Evolutionary conservation across 1,140 invertebrate genomes (phyloP).

Genomic region (Brachionus paranguensis): DNA sequence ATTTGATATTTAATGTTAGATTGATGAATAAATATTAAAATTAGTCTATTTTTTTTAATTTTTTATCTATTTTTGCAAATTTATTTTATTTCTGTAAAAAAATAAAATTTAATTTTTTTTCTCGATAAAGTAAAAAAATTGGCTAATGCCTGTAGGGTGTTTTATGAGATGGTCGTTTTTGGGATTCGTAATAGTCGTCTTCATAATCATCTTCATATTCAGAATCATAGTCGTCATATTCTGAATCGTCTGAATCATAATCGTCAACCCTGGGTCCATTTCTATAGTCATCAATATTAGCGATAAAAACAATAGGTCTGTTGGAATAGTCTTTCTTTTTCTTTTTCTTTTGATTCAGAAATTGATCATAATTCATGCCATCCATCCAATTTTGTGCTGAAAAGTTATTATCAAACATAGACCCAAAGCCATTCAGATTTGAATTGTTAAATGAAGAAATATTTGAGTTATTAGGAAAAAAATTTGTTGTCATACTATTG

Average conservation of each 20-base stretch:
- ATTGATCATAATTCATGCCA: neutral
- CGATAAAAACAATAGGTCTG: neutral
- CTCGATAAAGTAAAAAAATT: no score
- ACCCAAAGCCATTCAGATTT: neutral
- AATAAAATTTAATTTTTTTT: no score
- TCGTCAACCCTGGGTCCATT: neutral
- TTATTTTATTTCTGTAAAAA: no score
- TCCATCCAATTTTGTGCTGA: neutral
- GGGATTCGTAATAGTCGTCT: neutral
- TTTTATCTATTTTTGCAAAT: no score
- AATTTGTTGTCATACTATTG: neutral
- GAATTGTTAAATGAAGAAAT: neutral
- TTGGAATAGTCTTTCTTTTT: neutral
- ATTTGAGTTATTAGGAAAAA: neutral
- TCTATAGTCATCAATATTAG: neutral
- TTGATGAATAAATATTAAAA: no score
- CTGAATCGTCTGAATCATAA: neutral
- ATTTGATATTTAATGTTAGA: no score
- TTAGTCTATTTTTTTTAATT: no score
- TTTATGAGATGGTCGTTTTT: neutral
- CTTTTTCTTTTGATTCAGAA: neutral
- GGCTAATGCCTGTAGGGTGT: neutral
- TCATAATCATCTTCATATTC: neutral
- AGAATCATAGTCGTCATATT: neutral
- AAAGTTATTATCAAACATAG: neutral